Conservation (phyloP, 1,140 invertebrate genomes). For the Tribolium madens region DNA sequence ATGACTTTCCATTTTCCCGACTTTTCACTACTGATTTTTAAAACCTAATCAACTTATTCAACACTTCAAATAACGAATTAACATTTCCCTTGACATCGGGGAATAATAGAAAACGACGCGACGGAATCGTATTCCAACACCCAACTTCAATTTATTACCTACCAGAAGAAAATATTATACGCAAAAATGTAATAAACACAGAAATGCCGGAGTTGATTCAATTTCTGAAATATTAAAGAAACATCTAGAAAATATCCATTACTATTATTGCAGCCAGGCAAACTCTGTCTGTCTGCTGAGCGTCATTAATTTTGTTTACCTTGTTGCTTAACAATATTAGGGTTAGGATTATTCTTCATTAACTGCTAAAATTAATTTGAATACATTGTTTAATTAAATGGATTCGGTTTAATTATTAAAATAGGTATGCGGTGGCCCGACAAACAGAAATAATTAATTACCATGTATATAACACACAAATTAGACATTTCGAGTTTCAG, state of each 20-base stretch:
- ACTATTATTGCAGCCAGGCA: neutral
- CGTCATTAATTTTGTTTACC: slow-evolving; percentile 13
- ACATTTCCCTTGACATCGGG: neutral
- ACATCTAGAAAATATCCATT: neutral
- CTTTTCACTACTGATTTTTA: slow-evolving; percentile 17
- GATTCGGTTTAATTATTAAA: slow-evolving; percentile 32
- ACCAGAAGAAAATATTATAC: neutral
- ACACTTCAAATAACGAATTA: slow-evolving; percentile 7
- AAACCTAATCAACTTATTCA: slow-evolving; percentile 35
- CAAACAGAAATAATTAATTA: slow-evolving; percentile 36
- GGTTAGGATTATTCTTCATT: slow-evolving; percentile 27
- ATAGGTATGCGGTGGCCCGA: neutral
- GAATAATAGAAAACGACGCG: neutral
- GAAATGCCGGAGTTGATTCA: neutral
- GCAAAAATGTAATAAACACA: neutral
- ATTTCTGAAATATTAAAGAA: neutral
- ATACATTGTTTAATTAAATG: slow-evolving; percentile 25
- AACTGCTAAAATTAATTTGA: slow-evolving; percentile 12
- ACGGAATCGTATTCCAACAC: neutral
- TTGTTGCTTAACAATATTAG: neutral
- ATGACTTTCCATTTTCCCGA: slow-evolving; percentile 31
- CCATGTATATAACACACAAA: neutral
- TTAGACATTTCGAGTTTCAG: neutral
- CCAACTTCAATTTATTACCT: neutral
- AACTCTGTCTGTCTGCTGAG: neutral